Base-by-base conservation (phyloP, 1,140 invertebrate genomes). In the Bactericera cockerelli region DNA sequence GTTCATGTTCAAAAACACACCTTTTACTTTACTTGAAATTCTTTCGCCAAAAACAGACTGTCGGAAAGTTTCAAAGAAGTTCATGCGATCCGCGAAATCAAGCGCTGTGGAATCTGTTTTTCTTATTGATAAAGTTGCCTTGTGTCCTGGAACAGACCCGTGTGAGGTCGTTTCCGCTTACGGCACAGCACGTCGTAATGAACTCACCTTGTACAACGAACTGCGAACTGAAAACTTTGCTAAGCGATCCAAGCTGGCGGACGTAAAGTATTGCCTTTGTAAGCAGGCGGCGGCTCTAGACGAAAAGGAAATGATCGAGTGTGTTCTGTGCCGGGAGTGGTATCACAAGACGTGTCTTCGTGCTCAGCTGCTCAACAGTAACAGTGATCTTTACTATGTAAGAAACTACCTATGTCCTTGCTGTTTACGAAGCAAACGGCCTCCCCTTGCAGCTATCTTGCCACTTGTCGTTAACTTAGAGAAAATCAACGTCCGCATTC, bases 291-390 rank as follows among this genome's bases (percentile, higher is more conserved):
- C 67, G 22, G 68, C 83, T 58, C 86, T 84, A 2, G 74, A 85
- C 14, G 42, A 49, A n/a, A 49, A 49, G 6, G 42, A 49, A 49
- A 94, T 95, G 93, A 78, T 89, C 63, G 87, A 93, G 68, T 97
- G 93, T 71, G 89, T 93, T 67, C 74, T 96, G 13, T 96, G 93
- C 72, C 88, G 87, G 67, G 92, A 96, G 71, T 93, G 87, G 84
- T 96, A 92, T 68, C 93, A 96, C 66, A 79, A 81, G 82, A 75
- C 77, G 73, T 72, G 42, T 42, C 10, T 59, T 2, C 38, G 36
- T 36, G 57, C 24, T 28, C 24, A 53, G 19, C 26, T 36, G 8
- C 33, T 33, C 42, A 36, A 57, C 49, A 25, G 55, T 19, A 26
- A 19, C 14, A 26, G 36, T 49, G 54, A 55, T 11, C 22, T 28